These are phyloP conservation scores for Indicator maculatus DNA, from an alignment of 2,113 vertebrate genomes.

Conservation along the genomic window DNA sequence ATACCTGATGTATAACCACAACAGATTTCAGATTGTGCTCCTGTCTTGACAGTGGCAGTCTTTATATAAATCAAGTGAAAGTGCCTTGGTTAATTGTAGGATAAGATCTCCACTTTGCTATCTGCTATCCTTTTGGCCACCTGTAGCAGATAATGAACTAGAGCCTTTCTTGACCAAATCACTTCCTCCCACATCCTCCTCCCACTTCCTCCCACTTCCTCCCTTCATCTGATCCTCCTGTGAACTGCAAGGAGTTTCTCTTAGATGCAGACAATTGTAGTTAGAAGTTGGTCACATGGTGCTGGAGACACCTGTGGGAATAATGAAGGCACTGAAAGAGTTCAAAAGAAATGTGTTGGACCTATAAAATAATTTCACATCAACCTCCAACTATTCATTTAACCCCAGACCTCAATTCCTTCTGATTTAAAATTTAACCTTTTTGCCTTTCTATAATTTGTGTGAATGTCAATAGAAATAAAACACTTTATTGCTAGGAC, in stretches of 20 bases:
- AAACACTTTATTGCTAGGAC: neutral
- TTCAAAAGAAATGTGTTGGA: neutral
- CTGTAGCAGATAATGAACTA: slow-evolving; percentile 20
- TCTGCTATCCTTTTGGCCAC: neutral
- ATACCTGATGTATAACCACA: neutral
- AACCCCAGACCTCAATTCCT: neutral
- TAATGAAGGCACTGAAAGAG: slow-evolving; percentile 14
- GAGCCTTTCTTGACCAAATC: neutral
- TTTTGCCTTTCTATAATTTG: neutral
- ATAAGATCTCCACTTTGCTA: neutral
- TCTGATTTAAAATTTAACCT: neutral
- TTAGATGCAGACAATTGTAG: neutral
- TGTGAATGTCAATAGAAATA: neutral
- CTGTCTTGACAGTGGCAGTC: neutral
- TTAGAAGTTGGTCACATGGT: neutral
- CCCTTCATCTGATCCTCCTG: neutral
- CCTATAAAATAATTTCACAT: neutral
- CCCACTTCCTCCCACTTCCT: neutral
- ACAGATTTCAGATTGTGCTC: neutral
- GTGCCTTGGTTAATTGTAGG: neutral
- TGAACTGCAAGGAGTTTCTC: slow-evolving; percentile 5
- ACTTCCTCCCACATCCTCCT: too few relatives aligned
- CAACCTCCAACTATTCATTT: neutral
- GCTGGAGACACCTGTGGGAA: neutral
- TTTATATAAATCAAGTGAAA: neutral